These are phyloP conservation scores for Pholis gunnellus DNA, from an alignment of 2,113 vertebrate species.

Conservation along the genomic window DNA sequence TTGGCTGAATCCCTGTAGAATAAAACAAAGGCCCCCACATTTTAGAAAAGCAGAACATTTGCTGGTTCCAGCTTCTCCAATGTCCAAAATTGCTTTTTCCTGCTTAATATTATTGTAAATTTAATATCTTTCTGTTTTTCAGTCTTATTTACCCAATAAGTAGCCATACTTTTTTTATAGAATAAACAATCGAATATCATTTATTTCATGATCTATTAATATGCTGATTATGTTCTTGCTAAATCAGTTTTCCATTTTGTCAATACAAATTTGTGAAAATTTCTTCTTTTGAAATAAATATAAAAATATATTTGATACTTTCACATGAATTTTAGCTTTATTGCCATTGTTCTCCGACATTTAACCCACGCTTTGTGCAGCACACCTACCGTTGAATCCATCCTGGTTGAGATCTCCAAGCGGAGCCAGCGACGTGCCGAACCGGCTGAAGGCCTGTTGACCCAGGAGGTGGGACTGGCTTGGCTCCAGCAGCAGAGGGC, in stretches of 20 bases:
- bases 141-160: background rate
- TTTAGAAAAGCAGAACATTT: too few relatives aligned
- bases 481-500: slow-evolving; percentile 77
- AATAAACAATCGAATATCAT: background rate
- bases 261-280: too few relatives aligned
- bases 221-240: too few relatives aligned
- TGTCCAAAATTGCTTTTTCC: background rate
- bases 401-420: slow-evolving; percentile 93
- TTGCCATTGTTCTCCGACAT: too few relatives aligned
- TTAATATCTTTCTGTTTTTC: background rate
- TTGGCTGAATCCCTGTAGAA: slow-evolving; percentile 5
- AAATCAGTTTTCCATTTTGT: too few relatives aligned
- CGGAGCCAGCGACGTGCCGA: slow-evolving; percentile 89
- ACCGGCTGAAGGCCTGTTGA: slow-evolving; percentile 85
- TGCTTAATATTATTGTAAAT: background rate
- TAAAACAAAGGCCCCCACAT: background rate
- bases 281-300: too few relatives aligned
- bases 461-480: slow-evolving; percentile 83
- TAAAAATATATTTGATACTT: background rate
- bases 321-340: background rate
- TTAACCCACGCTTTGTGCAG: background rate
- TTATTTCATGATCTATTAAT: background rate
- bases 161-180: too few relatives aligned
- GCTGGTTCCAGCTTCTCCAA: too few relatives aligned
- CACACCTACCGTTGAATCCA: slow-evolving; percentile 88